Conservation (phyloP, 2,888 invertebrate species). For the Zaprionus obscuricornis region DNA sequence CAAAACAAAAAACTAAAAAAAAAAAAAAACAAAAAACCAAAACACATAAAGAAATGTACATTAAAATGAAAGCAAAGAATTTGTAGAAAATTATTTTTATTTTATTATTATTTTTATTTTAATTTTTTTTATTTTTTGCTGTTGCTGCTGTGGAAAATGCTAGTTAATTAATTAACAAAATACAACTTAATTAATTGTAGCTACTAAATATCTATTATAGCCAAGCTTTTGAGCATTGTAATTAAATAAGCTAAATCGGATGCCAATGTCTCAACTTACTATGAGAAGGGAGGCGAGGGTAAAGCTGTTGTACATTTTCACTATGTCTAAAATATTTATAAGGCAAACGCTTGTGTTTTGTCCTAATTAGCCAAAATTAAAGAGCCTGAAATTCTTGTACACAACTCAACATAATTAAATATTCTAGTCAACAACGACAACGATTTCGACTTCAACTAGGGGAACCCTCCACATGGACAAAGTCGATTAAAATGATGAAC, state of each 20-base stretch:
- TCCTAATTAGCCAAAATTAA: constrained; percentile 70
- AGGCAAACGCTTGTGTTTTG: constrained; percentile 43
- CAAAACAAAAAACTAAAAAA: constrained; percentile 26
- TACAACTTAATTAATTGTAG: no score
- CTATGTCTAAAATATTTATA: constrained; percentile 54
- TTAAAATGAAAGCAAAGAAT: no score
- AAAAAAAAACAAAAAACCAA: constrained; percentile 31
- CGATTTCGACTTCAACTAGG: constrained; percentile 1
- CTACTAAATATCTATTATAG: no score
- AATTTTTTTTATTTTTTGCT: no score
- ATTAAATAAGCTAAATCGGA: no score
- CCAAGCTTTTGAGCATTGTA: no score
- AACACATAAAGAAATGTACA: constrained; percentile 33
- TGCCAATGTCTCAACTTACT: constrained; percentile 1
- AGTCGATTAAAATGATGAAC: constrained; percentile 61
- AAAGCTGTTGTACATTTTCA: no score
- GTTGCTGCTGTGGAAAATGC: no score
- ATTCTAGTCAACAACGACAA: constrained; percentile 55
- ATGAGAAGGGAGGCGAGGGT: no score
- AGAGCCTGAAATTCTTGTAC: constrained; percentile 36
- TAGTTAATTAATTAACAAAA: no score
- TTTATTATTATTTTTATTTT: no score
- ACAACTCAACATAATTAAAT: constrained; percentile 47
- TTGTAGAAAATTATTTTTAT: no score
- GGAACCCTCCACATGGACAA: constrained; percentile 9